Conservation (phyloP, 2,888 invertebrate species). For the Cosmia trapezina region DNA sequence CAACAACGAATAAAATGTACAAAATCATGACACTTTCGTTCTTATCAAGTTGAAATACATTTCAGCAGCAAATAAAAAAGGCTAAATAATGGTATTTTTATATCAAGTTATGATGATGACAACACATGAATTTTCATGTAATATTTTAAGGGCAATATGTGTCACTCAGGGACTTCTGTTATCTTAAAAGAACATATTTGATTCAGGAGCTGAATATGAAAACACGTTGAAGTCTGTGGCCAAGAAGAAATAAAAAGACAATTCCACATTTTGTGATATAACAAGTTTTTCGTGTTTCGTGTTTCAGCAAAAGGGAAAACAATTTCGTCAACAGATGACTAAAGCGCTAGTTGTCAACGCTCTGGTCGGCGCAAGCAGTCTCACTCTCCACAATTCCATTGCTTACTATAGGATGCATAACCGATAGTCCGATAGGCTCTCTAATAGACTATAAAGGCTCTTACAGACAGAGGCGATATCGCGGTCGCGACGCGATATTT, state of each 20-base stretch:
- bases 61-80: slow-evolving; percentile 32
- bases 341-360: neutral
- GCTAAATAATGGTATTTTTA: neutral
- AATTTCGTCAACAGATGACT: neutral
- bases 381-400: too few relatives aligned
- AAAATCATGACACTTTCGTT: slow-evolving; percentile 5
- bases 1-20: slow-evolving; percentile 7
- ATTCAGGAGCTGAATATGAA: slow-evolving; percentile 10
- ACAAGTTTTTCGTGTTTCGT: too few relatives aligned
- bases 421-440: too few relatives aligned
- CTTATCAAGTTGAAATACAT: slow-evolving; percentile 34
- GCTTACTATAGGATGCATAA: too few relatives aligned
- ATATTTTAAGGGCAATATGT: slow-evolving; percentile 3
- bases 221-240: neutral
- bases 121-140: slow-evolving; percentile 21
- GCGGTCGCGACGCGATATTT: too few relatives aligned
- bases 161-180: slow-evolving; percentile 15
- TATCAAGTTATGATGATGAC: slow-evolving; percentile 31
- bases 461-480: too few relatives aligned
- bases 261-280: slow-evolving; percentile 13
- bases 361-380: neutral
- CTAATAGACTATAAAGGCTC: too few relatives aligned
- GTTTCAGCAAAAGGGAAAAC: neutral
- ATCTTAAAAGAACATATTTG: slow-evolving; percentile 26
- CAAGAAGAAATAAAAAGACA: slow-evolving; percentile 2